A percentile compares a stretch with the other conserved stretches of the same genome.
Conservation (phyloP, 1,140 invertebrate genomes). For the Drosophila auraria region DNA sequence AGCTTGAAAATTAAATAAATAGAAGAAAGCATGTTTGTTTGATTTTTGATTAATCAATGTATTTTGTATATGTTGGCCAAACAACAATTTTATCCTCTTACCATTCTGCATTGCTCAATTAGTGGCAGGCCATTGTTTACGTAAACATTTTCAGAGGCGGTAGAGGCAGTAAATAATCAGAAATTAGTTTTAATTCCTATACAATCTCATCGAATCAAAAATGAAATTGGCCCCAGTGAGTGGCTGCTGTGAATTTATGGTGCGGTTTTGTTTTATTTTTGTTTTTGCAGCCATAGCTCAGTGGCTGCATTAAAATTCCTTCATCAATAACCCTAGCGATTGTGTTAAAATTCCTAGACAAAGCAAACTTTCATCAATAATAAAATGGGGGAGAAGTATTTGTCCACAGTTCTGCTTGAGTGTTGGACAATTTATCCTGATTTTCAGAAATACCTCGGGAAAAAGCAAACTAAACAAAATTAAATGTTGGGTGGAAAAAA, state of each 20-base stretch:
- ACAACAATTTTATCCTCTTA: not conserved
- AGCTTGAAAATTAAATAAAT: not conserved
- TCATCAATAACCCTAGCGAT: constrained; percentile 21
- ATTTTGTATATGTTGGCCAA: too few species aligned
- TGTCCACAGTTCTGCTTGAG: constrained; percentile 7
- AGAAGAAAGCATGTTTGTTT: not conserved
- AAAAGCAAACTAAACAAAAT: constrained; percentile 30
- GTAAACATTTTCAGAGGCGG: constrained; percentile 17
- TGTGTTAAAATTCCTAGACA: constrained; percentile 18
- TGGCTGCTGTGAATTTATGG: constrained; percentile 5
- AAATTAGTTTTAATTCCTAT: constrained; percentile 31
- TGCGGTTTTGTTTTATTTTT: not conserved
- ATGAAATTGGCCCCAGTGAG: not conserved
- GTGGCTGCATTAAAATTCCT: constrained; percentile 9
- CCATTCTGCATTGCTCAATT: constrained; percentile 19
- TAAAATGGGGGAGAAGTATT: constrained; percentile 7
- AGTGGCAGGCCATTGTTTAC: constrained; percentile 16
- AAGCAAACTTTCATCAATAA: constrained; percentile 8
- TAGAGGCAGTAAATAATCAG: constrained; percentile 1
- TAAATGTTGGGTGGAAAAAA: constrained; percentile 11
- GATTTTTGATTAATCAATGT: not conserved
- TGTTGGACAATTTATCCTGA: constrained; percentile 2
- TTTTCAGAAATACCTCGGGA: constrained; percentile 3
- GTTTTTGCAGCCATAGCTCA: not conserved
- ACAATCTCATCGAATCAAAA: constrained; percentile 5